Evolutionary conservation across 1,140 invertebrate genomes (phyloP), one percentile per base, ranked within the genome.

Genomic region (Tetramorium simillimum): DNA sequence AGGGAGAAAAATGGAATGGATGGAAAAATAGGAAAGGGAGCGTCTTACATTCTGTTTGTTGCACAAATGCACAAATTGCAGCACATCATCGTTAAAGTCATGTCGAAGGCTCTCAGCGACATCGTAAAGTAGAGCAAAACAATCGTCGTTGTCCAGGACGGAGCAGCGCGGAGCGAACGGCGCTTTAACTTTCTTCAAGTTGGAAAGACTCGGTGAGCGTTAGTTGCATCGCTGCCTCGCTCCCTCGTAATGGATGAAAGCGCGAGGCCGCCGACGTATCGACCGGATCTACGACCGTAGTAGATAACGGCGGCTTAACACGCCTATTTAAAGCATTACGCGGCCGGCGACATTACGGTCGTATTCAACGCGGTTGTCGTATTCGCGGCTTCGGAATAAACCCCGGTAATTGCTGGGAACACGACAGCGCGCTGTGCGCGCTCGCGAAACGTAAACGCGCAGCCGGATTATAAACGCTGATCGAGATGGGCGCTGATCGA

Each of bases 271-370:
- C 9, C 43, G 46, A n/a, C 62, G 43, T 51, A 80, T 60, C 40
- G 28, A 24, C 10, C 24, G 63, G 33, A 86, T 81, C 53, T 81
- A 14, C 56, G 43, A 75, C 16, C n/a, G 43, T 14, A 58, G 49
- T 46, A 75, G 46, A 84, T 87, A 58, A 73, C 16, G 28, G 28
- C 24, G 46, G 46, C 49, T 85, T 87, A 77, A 84, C 60, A 46
- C 33, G 24, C 53, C 80, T 63, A 65, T 87, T 87, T 75, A 63
- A 65, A 75, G 56, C 62, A 40, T 60, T 70, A 86, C 37, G 76
- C 46, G 65, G 5, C 49, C 49, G 62, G 62, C 53, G 85, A 86
- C 56, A 86, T 70, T 82, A 63, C 51, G 24, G 24, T 5, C 63
- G 70, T 76, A 46, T 77, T 84, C 53, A 51, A 43, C 58, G 70